A percentile compares a stretch with the other conserved stretches of the same genome.
These are phyloP conservation scores for Morone saxatilis DNA, from an alignment of 2,113 vertebrate species.

Conservation along the genomic window DNA sequence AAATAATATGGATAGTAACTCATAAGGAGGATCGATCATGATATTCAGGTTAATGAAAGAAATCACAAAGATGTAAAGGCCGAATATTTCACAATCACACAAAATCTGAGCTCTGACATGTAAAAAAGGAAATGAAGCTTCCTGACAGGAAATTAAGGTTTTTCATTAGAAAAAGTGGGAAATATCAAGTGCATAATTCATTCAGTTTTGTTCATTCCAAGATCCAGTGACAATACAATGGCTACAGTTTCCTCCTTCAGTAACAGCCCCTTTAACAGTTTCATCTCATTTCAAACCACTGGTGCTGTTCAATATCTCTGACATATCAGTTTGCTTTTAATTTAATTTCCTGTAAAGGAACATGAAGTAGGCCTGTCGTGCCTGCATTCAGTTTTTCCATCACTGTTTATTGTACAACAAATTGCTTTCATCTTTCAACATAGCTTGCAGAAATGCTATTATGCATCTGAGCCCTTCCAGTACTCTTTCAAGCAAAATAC, in stretches of 20 bases:
- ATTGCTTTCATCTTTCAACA: constrained; percentile 1
- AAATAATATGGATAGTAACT: constrained; percentile 38
- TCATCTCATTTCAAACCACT: constrained; percentile 12
- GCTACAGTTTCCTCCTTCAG: background rate
- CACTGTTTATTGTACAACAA: background rate
- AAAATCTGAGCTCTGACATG: background rate
- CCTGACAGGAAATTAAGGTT: constrained; percentile 37
- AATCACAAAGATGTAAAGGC: background rate
- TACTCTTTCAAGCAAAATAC: constrained; percentile 32
- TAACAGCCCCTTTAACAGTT: background rate
- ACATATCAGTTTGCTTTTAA: constrained; percentile 36
- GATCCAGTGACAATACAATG: background rate
- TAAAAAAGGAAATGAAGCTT: constrained; percentile 36
- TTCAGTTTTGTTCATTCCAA: constrained; percentile 32
- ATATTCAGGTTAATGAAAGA: constrained; percentile 13
- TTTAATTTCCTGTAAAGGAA: constrained; percentile 9
- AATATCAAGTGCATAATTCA: constrained; percentile 19
- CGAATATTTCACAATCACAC: constrained; percentile 12
- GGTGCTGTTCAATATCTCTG: constrained; percentile 20
- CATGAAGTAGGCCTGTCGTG: background rate
- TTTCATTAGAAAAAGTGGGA: constrained; percentile 23
- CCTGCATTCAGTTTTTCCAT: constrained; percentile 9
- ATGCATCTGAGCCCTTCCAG: constrained; percentile 24
- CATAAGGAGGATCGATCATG: background rate
- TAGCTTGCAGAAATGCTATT: constrained; percentile 30